Evolutionary conservation across 2,888 invertebrate genomes (phyloP), one percentile per base, ranked within the genome.

Genomic region (Temnothorax rugatulus): DNA sequence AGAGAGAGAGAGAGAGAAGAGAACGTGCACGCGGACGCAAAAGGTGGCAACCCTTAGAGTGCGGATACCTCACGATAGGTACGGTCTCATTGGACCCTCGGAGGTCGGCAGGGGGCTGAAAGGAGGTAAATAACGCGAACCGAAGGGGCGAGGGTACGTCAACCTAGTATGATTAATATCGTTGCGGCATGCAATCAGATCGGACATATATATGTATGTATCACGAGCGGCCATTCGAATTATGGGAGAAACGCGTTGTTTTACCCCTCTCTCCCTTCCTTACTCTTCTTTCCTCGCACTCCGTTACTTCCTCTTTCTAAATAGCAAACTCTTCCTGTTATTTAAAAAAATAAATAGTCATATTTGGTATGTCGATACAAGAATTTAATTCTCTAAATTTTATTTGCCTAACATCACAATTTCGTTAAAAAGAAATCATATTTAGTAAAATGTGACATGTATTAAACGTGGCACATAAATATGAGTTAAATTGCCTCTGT

Each of bases 151-250:
- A 93, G 94, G 94, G 94, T 92, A 94, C 94, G 95, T 95, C 95
- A 95, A 95, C 94, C 94, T 94, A 94, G 93, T 93, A 95, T 95
- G 95, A 95, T 95, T 96, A 96, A 96, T 96, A 95, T 95, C 94
- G 94, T 93, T 93, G 93, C 93, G 94, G 95, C 95, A 95, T 95
- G 95, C 95, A 95, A 95, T 95, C 95, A 94, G 95, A 95, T 95
- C 93, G 90, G 91, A 92, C 92, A 89, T 91, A 89, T 88, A 84
- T 87, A 89, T 84, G 79, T 86, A 86, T 83, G 88, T 84, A 85
- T 59, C 81, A 82, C 83, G 84, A 71, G 85, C 90, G 88, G 90
- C 89, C 87, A 90, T 90, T 90, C 86, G 91, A 91, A 90, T 90
- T 90, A 91, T 85, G 82, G 86, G 83, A 82, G 89, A 76, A 83